Evolutionary conservation across 2,888 invertebrate species (phyloP), one percentile per base, ranked within the genome.

Genomic region (Coremacera marginata): DNA sequence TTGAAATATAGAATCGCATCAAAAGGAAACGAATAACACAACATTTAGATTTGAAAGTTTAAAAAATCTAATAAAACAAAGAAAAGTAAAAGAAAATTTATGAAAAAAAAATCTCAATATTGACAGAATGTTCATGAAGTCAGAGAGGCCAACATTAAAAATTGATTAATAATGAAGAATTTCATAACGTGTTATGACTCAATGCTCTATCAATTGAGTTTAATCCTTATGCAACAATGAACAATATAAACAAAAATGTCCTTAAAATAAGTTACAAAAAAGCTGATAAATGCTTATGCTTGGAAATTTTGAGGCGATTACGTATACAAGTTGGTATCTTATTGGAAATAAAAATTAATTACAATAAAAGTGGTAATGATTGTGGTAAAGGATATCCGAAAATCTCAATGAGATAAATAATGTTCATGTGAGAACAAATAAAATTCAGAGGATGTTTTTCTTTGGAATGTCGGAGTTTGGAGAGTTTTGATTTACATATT

Each of bases 11-110:
- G 37, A 19, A 67, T 22, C 67, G 67, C 67, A 67, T 37, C 37
- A n/a, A 67, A 67, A 37, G n/a, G 51, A 68, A 68, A 49, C 27
- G 77, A 78, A 80, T 79, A 80, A 80, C 81, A 80, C 80, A 78
- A 81, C 81, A 81, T 80, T 80, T 80, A 81, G 81, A 81, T 79
- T 80, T 81, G 31, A 71, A 78, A 74, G 79, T 76, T 73, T 70
- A 78, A 75, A 73, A 79, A 81, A 49, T 78, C 57, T 70, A 73
- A 79, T 70, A 78, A n/a, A 16, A 76, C 34, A 55, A 70, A 79
- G 73, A 75, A 55, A 25, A 76, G 57, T 62, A 31, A 74, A 67
- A 19, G 5, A 67, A 72, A 72, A 73, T 7, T 34, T 52, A 31
- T 27, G 27, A 62, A 63, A 79, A 80, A 27, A 44, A 63, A 77